Evolutionary conservation across 2,888 invertebrate species (phyloP), one percentile per base, ranked within the genome.

Genomic region (Orthosia incerta): DNA sequence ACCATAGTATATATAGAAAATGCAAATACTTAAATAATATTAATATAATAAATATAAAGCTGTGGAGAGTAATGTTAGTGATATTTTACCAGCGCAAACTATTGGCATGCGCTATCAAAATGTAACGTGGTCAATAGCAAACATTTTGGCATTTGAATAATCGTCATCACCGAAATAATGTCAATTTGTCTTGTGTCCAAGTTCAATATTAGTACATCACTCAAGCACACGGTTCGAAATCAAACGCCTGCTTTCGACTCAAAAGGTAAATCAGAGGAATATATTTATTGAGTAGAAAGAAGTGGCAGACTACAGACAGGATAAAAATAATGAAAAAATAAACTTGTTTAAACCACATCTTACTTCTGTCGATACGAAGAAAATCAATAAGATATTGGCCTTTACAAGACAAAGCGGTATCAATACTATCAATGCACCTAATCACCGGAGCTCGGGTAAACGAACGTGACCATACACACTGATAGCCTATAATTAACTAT

Each of bases 401-500:
- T 67, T 68, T 53, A n/a, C 20, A 57, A 57, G 23, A 48, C 18
- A 39, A 66, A 55, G 55, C 31, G 18, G 31, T 65, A 73, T 64
- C 26, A 61, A 50, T 74, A 53, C 66, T 65, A 73, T 64, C 26
- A 61, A 50, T 74, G 57, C 66, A 67, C 56, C 20, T 64, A 26
- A 68, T 61, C 46, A 72, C 18, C 53, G 53, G 12, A 50, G 11
- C 59, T 15, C 77, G 50, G 66, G 79, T 79, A 77, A 76, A 79
- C 61, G 75, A 77, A 84, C 86, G 79, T 85, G 82, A 76, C 70
- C 48, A 68, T 63, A 81, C 75, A 79, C 64, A 66, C 53, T 68
- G 55, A 79, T 82, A 84, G 31, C n/a, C 55, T 79, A 73, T 84
- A 82, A 85, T 85, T 76, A 85, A 67, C 48, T 62, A 72, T 63